phyloP scores from a whole-genome alignment of 92 coral and sea anemone genomes.

The Heteractis magnifica region DNA sequence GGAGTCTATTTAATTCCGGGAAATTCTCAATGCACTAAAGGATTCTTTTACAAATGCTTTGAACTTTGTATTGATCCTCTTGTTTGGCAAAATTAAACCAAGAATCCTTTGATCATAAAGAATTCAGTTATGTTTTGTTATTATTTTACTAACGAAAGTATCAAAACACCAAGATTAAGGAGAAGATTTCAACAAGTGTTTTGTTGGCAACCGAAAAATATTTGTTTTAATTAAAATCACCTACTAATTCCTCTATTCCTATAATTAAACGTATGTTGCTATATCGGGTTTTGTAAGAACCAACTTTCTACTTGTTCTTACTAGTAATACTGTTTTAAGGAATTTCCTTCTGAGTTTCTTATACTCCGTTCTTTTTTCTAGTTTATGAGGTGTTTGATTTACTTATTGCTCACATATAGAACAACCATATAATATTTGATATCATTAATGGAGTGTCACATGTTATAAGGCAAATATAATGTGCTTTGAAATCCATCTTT shows the following conservation, averaged over 20 bases:
- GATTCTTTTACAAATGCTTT: conserved; percentile 4
- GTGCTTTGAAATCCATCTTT: too few relatives aligned
- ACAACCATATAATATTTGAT: too few relatives aligned
- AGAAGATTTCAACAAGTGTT: conserved; percentile 2
- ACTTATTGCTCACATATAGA: too few relatives aligned
- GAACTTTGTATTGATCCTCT: neutral
- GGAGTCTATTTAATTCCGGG: neutral
- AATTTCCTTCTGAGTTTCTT: too few relatives aligned
- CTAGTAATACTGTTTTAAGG: too few relatives aligned
- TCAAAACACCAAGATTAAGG: neutral
- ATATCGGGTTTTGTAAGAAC: neutral
- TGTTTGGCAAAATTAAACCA: neutral
- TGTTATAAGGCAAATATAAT: too few relatives aligned
- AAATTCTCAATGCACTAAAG: neutral
- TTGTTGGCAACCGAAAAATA: conserved; percentile 28
- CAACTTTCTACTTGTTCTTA: too few relatives aligned
- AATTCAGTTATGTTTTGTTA: neutral
- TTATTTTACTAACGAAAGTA: neutral
- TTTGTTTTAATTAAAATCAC: conserved; percentile 15
- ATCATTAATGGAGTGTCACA: too few relatives aligned
- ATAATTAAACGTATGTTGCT: neutral
- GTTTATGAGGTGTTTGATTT: too few relatives aligned
- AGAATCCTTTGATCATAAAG: neutral
- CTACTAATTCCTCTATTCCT: neutral
- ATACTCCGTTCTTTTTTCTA: too few relatives aligned